These are phyloP conservation scores for Eulemur macaco DNA, from an alignment of 2,113 vertebrate genomes.

Conservation along the genomic window DNA sequence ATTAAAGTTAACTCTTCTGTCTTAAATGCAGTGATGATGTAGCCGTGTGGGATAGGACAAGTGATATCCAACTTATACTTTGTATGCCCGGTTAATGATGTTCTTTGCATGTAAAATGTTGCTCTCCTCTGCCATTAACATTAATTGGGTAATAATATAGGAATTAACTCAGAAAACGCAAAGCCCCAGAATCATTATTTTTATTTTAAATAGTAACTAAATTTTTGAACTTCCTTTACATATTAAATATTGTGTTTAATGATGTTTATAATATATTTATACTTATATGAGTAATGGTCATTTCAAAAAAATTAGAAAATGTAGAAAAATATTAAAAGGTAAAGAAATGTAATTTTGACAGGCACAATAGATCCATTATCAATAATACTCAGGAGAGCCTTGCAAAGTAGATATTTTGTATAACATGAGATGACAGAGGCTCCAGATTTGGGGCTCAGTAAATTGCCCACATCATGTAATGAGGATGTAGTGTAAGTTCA, in stretches of 20 bases:
- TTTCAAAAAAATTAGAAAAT: neutral
- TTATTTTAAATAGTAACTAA: neutral
- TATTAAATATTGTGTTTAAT: neutral
- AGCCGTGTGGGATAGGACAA: fast-evolving
- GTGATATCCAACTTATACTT: neutral
- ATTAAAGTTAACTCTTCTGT: neutral
- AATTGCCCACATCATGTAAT: neutral
- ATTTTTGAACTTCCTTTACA: neutral
- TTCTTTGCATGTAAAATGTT: neutral
- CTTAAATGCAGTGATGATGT: neutral
- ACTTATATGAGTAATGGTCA: neutral
- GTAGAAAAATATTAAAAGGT: neutral
- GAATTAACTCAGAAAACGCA: neutral
- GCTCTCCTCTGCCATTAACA: neutral
- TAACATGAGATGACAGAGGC: neutral
- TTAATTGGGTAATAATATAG: neutral
- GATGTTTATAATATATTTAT: neutral
- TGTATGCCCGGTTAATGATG: neutral
- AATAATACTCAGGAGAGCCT: neutral
- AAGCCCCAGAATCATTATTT: neutral
- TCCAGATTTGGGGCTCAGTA: neutral
- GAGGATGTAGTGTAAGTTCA: neutral
- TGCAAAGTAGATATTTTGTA: neutral
- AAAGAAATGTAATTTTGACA: neutral
- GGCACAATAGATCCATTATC: neutral